phyloP scores from a whole-genome alignment of 2,888 invertebrate species.

The Leucophora obtusa region DNA sequence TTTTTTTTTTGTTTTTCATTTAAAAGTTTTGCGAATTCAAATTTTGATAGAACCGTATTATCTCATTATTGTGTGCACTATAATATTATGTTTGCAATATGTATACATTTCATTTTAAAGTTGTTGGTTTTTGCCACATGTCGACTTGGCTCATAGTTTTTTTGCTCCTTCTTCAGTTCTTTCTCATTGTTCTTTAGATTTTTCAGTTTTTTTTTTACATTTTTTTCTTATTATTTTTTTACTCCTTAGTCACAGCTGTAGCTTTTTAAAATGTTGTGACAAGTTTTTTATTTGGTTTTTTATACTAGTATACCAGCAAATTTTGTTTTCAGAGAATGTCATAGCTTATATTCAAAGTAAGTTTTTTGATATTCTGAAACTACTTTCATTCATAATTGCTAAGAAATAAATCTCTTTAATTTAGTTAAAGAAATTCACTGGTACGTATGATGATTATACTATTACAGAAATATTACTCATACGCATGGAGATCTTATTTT shows the following conservation, averaged over 20 bases:
- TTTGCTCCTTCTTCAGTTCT: neutral
- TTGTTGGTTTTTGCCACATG: constrained; percentile 60
- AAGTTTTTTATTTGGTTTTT: constrained; percentile 67
- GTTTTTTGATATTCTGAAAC: no score
- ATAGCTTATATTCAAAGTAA: neutral
- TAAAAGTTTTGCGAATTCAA: neutral
- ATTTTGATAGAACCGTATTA: constrained; percentile 17
- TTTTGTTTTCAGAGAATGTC: constrained; percentile 31
- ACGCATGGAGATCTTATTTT: no score
- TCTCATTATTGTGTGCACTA: neutral
- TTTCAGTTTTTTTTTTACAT: constrained; percentile 8
- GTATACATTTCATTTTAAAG: constrained; percentile 55
- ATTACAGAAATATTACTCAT: no score
- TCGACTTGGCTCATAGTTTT: constrained; percentile 53
- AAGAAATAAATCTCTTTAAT: no score
- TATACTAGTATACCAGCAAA: constrained; percentile 53
- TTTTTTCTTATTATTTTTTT: neutral
- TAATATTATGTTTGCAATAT: constrained; percentile 37
- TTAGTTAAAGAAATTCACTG: no score
- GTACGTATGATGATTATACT: no score
- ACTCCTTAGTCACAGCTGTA: constrained; percentile 58
- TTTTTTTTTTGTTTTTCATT: no score
- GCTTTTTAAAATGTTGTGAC: constrained; percentile 63
- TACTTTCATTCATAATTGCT: no score
- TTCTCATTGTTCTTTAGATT: constrained; percentile 12